Conservation (phyloP, 1,140 invertebrate species). For the Papilio aristodemus region DNA sequence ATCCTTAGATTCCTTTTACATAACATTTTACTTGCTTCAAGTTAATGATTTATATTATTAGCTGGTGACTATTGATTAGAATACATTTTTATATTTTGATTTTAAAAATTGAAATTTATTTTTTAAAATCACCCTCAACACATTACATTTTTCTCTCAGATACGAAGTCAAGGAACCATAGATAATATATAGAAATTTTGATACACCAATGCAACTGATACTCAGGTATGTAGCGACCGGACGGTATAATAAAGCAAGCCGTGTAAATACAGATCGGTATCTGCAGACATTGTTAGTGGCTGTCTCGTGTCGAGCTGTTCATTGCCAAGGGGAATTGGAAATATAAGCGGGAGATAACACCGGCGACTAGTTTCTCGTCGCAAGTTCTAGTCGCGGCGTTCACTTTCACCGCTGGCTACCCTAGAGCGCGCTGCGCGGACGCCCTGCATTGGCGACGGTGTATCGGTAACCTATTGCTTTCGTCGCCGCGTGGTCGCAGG, state of each 20-base stretch:
- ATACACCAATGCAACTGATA: constrained; percentile 47
- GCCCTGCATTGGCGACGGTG: constrained; percentile 23
- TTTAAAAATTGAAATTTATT: too few relatives aligned
- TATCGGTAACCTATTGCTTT: constrained; percentile 36
- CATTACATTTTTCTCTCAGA: not conserved
- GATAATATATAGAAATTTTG: constrained; percentile 38
- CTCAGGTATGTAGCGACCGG: constrained; percentile 53
- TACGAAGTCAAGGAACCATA: not conserved
- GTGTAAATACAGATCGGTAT: constrained; percentile 51
- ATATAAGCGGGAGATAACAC: constrained; percentile 49
- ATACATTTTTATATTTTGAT: too few relatives aligned
- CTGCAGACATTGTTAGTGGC: constrained; percentile 49
- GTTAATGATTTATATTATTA: too few relatives aligned
- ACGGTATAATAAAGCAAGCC: constrained; percentile 40
- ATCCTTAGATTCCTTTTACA: too few relatives aligned
- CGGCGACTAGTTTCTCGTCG: constrained; percentile 41
- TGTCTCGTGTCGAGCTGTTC: constrained; percentile 46
- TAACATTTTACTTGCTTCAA: not conserved
- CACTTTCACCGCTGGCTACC: constrained; percentile 55
- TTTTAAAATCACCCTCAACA: too few relatives aligned
- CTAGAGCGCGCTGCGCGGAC: not conserved
- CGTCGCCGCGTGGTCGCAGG: constrained; percentile 36
- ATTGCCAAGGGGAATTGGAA: constrained; percentile 48
- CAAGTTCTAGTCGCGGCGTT: constrained; percentile 38
- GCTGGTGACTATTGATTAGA: too few relatives aligned